Evolutionary conservation across 2,888 invertebrate species (phyloP).

Genomic region (Timandra comae): DNA sequence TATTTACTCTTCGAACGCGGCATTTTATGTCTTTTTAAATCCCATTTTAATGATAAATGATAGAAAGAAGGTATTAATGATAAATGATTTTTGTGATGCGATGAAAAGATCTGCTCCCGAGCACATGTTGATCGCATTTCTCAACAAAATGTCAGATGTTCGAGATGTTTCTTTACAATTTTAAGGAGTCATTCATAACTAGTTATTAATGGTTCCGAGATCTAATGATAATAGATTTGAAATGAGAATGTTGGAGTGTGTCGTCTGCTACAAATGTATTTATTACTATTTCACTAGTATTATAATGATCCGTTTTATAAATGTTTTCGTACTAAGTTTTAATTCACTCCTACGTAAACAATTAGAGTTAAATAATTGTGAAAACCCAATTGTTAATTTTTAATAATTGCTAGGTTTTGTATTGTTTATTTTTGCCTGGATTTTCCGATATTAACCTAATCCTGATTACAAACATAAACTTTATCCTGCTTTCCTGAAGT

Average conservation of each 20-base stretch:
- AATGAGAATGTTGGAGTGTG: slow-evolving; percentile 27
- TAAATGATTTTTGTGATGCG: slow-evolving; percentile 56
- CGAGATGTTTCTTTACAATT: slow-evolving; percentile 59
- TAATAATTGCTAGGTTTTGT: too few species aligned
- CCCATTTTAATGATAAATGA: slow-evolving; percentile 72
- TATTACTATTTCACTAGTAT: too few species aligned
- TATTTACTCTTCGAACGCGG: slow-evolving; percentile 58
- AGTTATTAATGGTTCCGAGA: slow-evolving; percentile 65
- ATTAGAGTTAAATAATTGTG: too few species aligned
- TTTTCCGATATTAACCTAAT: too few species aligned
- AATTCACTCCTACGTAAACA: too few species aligned
- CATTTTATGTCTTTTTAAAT: slow-evolving; percentile 76
- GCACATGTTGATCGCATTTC: slow-evolving; percentile 56
- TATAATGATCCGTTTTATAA: too few species aligned
- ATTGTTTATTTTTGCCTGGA: too few species aligned
- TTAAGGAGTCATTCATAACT: slow-evolving; percentile 62
- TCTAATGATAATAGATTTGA: slow-evolving; percentile 59
- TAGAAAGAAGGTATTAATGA: slow-evolving; percentile 27
- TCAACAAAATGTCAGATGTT: slow-evolving; percentile 34
- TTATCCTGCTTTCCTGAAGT: too few species aligned
- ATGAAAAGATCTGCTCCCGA: slow-evolving; percentile 62
- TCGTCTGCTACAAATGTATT: too few species aligned
- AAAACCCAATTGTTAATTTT: too few species aligned
- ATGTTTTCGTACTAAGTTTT: too few species aligned
- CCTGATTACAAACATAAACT: too few species aligned